phyloP scores from a whole-genome alignment of 2,797 vertebrate species.

The Acipenser ruthenus region DNA sequence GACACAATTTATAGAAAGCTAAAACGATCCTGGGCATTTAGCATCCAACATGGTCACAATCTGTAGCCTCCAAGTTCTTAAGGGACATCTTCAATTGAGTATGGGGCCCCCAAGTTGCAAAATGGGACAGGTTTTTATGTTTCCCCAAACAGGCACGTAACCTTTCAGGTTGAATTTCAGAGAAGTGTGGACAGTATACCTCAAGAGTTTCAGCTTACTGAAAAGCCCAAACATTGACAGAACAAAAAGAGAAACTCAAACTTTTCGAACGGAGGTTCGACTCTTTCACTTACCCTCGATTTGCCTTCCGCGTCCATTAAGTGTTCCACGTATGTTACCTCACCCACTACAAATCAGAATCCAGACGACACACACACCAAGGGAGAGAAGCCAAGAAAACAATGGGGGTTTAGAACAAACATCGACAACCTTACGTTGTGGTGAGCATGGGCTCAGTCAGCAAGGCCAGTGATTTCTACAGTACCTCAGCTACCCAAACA shows the following conservation, averaged over 20 bases:
- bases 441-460: slow-evolving; percentile 86
- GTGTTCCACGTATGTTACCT: slow-evolving; percentile 99
- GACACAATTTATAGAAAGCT: too few species aligned
- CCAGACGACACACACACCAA: slow-evolving; percentile 99
- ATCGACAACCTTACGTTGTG: slow-evolving; percentile 73
- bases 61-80: too few species aligned
- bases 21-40: too few species aligned
- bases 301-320: slow-evolving; percentile 99
- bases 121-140: too few species aligned
- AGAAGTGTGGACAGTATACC: slow-evolving; percentile 62
- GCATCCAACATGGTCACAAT: too few species aligned
- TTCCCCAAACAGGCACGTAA: too few species aligned
- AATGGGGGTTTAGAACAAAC: slow-evolving; percentile 99
- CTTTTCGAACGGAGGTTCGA: slow-evolving; percentile 66
- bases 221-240: slow-evolving; percentile 32
- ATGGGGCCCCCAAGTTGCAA: too few species aligned
- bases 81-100: too few species aligned
- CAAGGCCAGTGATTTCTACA: slow-evolving; percentile 80
- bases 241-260: slow-evolving; percentile 50
- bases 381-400: slow-evolving; percentile 99
- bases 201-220: slow-evolving; percentile 35
- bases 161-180: slow-evolving; percentile 9
- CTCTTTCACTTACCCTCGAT: slow-evolving; percentile 98
- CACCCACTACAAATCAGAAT: slow-evolving; percentile 99
- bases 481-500: slow-evolving; percentile 71